Percentiles rank a stretch among this genome's conserved stretches.
Conservation (phyloP, 1,140 invertebrate species). For the Scylla paramamosain region DNA sequence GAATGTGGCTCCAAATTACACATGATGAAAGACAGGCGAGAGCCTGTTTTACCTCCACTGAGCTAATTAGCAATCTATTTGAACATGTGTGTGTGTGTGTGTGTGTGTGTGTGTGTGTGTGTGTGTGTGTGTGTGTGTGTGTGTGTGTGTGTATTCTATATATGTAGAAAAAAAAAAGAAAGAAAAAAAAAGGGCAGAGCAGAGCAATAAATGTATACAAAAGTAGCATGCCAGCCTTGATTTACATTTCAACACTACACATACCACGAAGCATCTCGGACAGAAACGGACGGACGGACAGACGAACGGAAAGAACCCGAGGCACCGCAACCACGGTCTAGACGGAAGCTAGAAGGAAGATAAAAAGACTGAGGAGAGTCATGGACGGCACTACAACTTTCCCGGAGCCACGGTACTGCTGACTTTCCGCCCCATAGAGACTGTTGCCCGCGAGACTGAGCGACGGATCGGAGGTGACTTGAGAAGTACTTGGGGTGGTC, state of each 20-base stretch:
- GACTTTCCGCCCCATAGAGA: slow-evolving; percentile 47
- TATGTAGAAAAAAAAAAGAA: background rate
- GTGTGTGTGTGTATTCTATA: too few relatives aligned
- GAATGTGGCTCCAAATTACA: too few relatives aligned
- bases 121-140: too few relatives aligned
- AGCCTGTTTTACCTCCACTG: too few relatives aligned
- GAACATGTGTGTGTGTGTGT: too few relatives aligned
- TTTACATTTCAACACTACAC: too few relatives aligned
- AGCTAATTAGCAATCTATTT: too few relatives aligned
- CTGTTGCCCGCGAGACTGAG: slow-evolving; percentile 45
- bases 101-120: too few relatives aligned
- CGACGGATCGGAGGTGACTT: background rate
- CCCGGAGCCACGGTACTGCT: slow-evolving; percentile 39
- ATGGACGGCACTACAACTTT: background rate
- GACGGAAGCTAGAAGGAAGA: background rate
- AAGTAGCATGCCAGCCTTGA: too few relatives aligned
- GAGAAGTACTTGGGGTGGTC: slow-evolving; percentile 32
- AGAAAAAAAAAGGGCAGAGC: background rate
- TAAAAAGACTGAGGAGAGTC: background rate
- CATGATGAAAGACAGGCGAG: too few relatives aligned
- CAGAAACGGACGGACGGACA: too few relatives aligned
- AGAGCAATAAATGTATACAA: background rate
- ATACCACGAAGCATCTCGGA: too few relatives aligned
- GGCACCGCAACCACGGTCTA: background rate
- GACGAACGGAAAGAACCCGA: background rate